Conservation (phyloP, 2,797 vertebrate species). For the Syngnathus acus region DNA sequence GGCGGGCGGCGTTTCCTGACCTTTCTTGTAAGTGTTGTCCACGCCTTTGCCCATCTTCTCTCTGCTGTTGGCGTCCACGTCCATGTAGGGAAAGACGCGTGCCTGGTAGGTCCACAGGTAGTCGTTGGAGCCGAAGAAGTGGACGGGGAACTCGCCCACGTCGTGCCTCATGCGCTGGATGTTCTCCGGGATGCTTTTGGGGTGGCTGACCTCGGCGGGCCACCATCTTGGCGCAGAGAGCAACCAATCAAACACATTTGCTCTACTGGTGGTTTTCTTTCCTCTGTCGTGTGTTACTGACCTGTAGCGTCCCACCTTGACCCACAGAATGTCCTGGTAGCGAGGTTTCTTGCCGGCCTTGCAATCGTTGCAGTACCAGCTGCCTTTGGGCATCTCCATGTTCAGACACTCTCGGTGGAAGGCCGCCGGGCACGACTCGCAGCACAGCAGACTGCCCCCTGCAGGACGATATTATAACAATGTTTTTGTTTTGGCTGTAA, state of each 20-base stretch:
- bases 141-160: slow-evolving; percentile 92
- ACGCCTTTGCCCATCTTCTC: slow-evolving; percentile 97
- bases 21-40: slow-evolving; percentile 92
- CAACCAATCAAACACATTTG: too few relatives aligned
- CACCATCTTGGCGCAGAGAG: slow-evolving; percentile 78
- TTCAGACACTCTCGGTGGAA: slow-evolving; percentile 97
- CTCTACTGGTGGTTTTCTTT: too few relatives aligned
- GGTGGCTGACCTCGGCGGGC: slow-evolving; percentile 96
- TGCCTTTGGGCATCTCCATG: slow-evolving; percentile 96
- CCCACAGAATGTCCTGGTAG: slow-evolving; percentile 95
- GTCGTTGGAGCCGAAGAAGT: slow-evolving; percentile 97
- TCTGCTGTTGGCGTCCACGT: slow-evolving; percentile 93
- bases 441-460: slow-evolving; percentile 97
- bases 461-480: slow-evolving; percentile 5
- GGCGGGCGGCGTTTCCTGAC: slow-evolving; percentile 45
- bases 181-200: slow-evolving; percentile 87
- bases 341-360: slow-evolving; percentile 93
- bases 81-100: slow-evolving; percentile 96
- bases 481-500: too few relatives aligned
- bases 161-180: slow-evolving; percentile 95
- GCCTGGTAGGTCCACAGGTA: slow-evolving; percentile 99
- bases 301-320: slow-evolving; percentile 97
- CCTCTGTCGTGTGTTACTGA: slow-evolving; percentile 52
- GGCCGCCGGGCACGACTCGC: slow-evolving; percentile 93
- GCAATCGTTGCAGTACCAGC: slow-evolving; percentile 98